Evolutionary conservation across 23 tunicate genomes (phyloP).

Genomic region (Pegea sp.): DNA sequence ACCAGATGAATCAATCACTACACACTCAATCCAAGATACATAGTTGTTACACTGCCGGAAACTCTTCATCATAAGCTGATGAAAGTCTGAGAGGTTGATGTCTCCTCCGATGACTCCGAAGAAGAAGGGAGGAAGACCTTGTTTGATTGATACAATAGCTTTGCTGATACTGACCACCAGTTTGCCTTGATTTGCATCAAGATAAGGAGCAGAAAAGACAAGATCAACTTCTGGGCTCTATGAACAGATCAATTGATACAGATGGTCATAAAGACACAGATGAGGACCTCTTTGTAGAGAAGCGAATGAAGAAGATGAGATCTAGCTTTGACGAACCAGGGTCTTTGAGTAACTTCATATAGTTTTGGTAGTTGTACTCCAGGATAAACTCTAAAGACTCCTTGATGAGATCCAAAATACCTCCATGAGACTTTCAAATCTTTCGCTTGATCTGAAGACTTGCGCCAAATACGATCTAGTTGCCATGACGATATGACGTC

Average conservation of each 20-base stretch:
- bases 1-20: conserved; percentile 53
- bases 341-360: conserved; percentile 43
- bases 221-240: no score
- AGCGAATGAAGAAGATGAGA: no score
- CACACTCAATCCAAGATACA: conserved; percentile 6
- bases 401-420: conserved; percentile 47
- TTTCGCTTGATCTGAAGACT: background rate
- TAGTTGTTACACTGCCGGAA: conserved; percentile 13
- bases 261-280: no score
- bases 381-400: conserved; percentile 55
- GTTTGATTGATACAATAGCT: conserved; percentile 4
- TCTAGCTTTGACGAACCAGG: conserved; percentile 23
- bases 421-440: conserved; percentile 4
- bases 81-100: conserved; percentile 11
- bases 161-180: conserved; percentile 40
- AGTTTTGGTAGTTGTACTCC: conserved; percentile 53
- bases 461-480: conserved; percentile 12
- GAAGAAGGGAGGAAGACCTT: conserved; percentile 5
- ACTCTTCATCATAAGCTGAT: conserved; percentile 5
- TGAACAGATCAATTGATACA: no score
- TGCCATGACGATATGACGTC: conserved; percentile 11
- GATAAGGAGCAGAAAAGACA: conserved; percentile 58
- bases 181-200: conserved; percentile 41
- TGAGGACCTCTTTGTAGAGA: no score
- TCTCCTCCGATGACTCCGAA: conserved; percentile 71